Base-by-base conservation (phyloP, 1,140 invertebrate genomes). In the Zeugodacus cucurbitae region DNA sequence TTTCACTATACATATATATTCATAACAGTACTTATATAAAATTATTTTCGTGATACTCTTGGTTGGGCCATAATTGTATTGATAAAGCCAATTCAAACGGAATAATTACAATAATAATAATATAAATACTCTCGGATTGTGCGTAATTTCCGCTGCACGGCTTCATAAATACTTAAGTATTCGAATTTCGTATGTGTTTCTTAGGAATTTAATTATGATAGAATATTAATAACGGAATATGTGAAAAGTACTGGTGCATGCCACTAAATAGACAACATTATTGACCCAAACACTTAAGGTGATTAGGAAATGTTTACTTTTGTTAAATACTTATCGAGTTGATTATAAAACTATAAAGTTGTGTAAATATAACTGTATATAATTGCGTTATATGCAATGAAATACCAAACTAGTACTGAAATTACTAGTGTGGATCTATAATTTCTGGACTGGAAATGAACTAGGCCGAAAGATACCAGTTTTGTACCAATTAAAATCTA, bases 251-350 rank as follows among this genome's bases (percentile, higher is more conserved):
- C 6, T 26, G 59, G 10, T 26, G 41, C 22, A 44, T 22, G 41
- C 74, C 41, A 14, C 74, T 29, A 82, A 82, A 41, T 82, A 82
- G 41, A 82, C 44, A 48, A 82, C 41, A 48, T 82, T 82, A 87
- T 87, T 62, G 57, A 87, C 86, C 22, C 48, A 54, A 87, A 87
- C 86, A 58, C 86, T 87, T 87, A 87, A 87, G 86, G n/a, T 87
- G 48, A 87, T 87, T 87, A 87, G 54, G 37, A 62, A 58, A 87
- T 87, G 86, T 59, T 87, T 54, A 62, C 26, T 10, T 87, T 34
- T n/a, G 29, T 87, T 87, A 59, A 64, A 44, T 32, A 29, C 32
- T 22, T 10, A 58, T 87, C 14, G 86, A 1, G 1, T n/a, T 82
- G 44, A 26, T 1, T 44, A 34, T 48, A 17, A 34, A 82, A 82